Conservation (phyloP, 2,888 invertebrate species). For the Stramonita haemastoma region DNA sequence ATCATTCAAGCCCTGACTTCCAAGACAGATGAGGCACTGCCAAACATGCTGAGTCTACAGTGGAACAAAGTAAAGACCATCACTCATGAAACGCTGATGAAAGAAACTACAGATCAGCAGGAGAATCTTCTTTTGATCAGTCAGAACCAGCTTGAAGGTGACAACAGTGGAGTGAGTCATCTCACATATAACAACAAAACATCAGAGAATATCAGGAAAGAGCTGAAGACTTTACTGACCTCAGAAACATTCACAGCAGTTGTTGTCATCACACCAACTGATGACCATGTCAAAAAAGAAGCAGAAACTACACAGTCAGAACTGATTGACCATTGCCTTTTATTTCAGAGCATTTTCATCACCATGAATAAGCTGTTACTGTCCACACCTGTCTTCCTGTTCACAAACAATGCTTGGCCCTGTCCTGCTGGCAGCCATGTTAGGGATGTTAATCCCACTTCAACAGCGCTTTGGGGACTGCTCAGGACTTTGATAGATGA, state of each 20-base stretch:
- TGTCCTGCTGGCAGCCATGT: background rate
- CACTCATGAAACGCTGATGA: background rate
- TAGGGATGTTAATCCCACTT: conserved; percentile 35
- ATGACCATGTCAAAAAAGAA: background rate
- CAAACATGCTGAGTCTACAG: background rate
- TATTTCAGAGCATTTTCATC: conserved; percentile 37
- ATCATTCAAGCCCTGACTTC: background rate
- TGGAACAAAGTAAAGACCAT: background rate
- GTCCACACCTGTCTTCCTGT: conserved; percentile 27
- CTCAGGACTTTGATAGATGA: conserved; percentile 45
- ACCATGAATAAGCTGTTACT: conserved; percentile 22
- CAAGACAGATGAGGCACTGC: background rate
- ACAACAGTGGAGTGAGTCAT: background rate
- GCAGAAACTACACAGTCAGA: background rate
- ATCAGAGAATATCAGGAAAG: background rate
- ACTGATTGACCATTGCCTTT: conserved; percentile 39
- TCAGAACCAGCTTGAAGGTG: background rate
- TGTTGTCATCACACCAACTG: background rate
- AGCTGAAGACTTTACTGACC: background rate
- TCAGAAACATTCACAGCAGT: background rate
- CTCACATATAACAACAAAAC: conserved; percentile 13
- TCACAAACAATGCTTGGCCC: conserved; percentile 35
- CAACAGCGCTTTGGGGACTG: conserved; percentile 49
- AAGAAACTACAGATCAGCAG: background rate
- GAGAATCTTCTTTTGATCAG: conserved; percentile 39